Conservation (phyloP, 2,888 invertebrate genomes). For the Eilema depressum region DNA sequence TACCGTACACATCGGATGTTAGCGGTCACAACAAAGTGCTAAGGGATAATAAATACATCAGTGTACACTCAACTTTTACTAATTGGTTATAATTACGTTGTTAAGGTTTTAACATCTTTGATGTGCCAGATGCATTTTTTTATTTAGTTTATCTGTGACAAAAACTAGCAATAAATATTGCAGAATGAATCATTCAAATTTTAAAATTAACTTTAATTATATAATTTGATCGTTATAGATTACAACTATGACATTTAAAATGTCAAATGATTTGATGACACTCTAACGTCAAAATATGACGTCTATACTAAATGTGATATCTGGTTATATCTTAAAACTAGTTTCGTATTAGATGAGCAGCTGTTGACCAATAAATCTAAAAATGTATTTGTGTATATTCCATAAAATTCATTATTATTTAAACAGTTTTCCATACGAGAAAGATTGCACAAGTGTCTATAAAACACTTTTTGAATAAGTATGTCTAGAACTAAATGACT, state of each 20-base stretch:
- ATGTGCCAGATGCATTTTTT: background rate
- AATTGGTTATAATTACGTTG: constrained; percentile 19
- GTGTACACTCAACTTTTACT: constrained; percentile 11
- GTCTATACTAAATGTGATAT: background rate
- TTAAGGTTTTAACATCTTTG: background rate
- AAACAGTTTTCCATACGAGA: too few species aligned
- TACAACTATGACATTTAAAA: background rate
- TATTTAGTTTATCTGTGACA: background rate
- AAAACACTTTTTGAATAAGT: background rate
- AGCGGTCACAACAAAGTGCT: constrained; percentile 23
- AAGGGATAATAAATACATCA: constrained; percentile 16
- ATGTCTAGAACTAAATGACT: background rate
- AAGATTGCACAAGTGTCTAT: too few species aligned
- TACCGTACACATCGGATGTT: constrained; percentile 21
- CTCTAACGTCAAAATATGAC: background rate
- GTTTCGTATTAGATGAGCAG: background rate
- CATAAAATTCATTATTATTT: background rate
- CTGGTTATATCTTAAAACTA: background rate
- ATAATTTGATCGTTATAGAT: background rate
- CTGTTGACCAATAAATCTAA: background rate
- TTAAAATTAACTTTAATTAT: background rate
- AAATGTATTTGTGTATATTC: background rate
- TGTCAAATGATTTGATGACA: constrained; percentile 4
- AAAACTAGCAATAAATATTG: background rate
- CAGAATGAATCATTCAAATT: background rate